Percentiles rank a stretch among this genome's conserved stretches.
phyloP scores from a whole-genome alignment of 2,888 invertebrate species.

The Crocallis elinguaria region DNA sequence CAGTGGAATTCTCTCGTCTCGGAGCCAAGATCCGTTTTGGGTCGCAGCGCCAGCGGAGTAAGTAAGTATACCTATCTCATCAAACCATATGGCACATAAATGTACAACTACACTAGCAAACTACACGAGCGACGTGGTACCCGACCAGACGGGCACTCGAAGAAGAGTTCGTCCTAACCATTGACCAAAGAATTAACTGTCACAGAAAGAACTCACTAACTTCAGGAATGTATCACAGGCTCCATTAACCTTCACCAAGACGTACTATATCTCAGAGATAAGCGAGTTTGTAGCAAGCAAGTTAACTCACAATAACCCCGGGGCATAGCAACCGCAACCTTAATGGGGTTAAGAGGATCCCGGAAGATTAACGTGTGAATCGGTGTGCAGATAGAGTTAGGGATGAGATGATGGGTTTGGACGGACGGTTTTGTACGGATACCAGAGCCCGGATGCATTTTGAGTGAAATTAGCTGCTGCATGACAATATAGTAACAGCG shows the following conservation, averaged over 20 bases:
- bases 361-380: constrained; percentile 31
- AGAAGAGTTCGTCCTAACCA: background rate
- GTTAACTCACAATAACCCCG: constrained; percentile 41
- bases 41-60: too few relatives aligned
- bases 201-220: background rate
- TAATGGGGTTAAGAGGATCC: constrained; percentile 42
- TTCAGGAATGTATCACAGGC: background rate
- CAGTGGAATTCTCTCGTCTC: too few relatives aligned
- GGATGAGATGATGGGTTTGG: constrained; percentile 8
- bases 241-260: constrained; percentile 11
- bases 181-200: background rate
- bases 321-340: constrained; percentile 34
- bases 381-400: constrained; percentile 23
- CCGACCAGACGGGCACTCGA: too few relatives aligned
- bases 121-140: too few relatives aligned
- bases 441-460: too few relatives aligned
- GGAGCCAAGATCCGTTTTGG: too few relatives aligned
- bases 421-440: background rate
- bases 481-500: too few relatives aligned
- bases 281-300: constrained; percentile 19
- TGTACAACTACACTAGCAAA: too few relatives aligned
- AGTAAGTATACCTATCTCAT: too few relatives aligned
- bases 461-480: too few relatives aligned
- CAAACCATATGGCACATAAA: too few relatives aligned
- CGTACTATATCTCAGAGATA: constrained; percentile 21